A percentile compares a stretch with the other conserved stretches of the same genome.
Evolutionary conservation across 1,140 invertebrate genomes (phyloP).

Genomic region (Halyomorpha halys): DNA sequence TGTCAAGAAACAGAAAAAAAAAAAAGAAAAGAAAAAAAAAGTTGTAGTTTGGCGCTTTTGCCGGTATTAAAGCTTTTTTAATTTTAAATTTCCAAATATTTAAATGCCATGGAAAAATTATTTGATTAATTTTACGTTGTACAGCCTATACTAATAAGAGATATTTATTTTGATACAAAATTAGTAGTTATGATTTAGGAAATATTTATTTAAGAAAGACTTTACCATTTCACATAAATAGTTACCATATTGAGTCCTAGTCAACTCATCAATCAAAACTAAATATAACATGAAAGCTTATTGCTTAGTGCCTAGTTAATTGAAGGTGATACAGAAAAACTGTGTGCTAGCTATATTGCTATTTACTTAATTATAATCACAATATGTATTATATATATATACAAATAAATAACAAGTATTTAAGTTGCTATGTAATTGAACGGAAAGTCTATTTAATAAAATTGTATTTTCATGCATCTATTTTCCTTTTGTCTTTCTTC

Average conservation of each 20-base stretch:
- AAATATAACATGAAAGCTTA: neutral
- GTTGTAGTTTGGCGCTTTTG: slow-evolving; percentile 14
- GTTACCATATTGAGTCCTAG: slow-evolving; percentile 16
- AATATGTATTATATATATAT: slow-evolving; percentile 13
- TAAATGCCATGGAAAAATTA: no score
- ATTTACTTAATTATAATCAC: slow-evolving; percentile 4
- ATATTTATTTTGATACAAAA: slow-evolving; percentile 13
- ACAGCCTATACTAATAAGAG: slow-evolving; percentile 16
- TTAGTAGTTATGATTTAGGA: neutral
- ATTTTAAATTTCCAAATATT: slow-evolving; percentile 11
- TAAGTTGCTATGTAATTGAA: slow-evolving; percentile 21
- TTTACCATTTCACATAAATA: neutral
- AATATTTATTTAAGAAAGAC: slow-evolving; percentile 4
- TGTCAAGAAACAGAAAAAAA: no score
- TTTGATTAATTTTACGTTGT: slow-evolving; percentile 10
- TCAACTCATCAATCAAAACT: neutral
- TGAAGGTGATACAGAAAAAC: slow-evolving; percentile 9
- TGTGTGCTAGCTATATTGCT: slow-evolving; percentile 19
- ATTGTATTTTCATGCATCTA: slow-evolving; percentile 22
- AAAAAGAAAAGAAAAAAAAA: slow-evolving; percentile 6
- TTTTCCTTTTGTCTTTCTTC: slow-evolving; percentile 11
- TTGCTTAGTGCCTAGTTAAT: slow-evolving; percentile 20
- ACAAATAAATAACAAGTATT: slow-evolving; percentile 12
- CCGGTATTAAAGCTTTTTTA: slow-evolving; percentile 3
- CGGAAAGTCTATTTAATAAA: slow-evolving; percentile 26